A percentile compares a stretch with the other conserved stretches of the same genome.
These are phyloP conservation scores for Halichondria panicea DNA, from an alignment of 37 sponge, comb jelly and placozoan genomes.

Conservation along the genomic window DNA sequence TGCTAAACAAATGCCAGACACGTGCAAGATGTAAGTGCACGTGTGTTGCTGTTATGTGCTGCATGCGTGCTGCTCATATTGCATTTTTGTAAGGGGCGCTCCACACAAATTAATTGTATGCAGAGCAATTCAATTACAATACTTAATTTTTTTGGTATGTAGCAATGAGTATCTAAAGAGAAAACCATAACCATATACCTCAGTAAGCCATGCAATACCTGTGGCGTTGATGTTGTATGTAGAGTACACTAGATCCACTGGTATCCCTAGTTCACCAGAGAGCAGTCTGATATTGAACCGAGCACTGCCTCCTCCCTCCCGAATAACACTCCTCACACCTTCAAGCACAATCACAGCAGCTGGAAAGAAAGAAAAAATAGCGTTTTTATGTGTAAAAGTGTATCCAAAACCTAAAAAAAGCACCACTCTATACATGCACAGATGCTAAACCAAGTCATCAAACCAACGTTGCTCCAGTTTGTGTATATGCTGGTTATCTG, in stretches of 20 bases:
- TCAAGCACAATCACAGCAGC: neutral
- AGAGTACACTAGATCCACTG: neutral
- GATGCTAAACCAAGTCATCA: neutral
- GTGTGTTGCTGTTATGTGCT: too few relatives aligned
- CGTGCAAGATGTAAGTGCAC: too few relatives aligned
- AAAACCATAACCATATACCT: neutral
- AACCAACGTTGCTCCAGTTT: neutral
- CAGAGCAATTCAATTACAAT: too few relatives aligned
- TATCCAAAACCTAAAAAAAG: neutral
- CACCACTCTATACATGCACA: neutral
- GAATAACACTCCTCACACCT: neutral
- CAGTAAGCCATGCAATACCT: neutral
- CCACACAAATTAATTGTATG: too few relatives aligned
- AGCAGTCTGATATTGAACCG: neutral
- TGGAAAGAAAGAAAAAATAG: too few relatives aligned
- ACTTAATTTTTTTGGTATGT: too few relatives aligned
- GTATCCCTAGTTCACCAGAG: neutral
- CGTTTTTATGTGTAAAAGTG: neutral
- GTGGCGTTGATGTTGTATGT: conserved; percentile 3
- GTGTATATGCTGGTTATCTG: too few relatives aligned
- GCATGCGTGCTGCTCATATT: too few relatives aligned
- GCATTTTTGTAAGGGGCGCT: too few relatives aligned
- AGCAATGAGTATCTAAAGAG: too few relatives aligned
- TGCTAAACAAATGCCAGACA: too few relatives aligned
- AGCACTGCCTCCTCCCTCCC: conserved; percentile 22